Conservation (phyloP, 2,888 invertebrate genomes). For the Cataglyphis rosenhaueri region DNA sequence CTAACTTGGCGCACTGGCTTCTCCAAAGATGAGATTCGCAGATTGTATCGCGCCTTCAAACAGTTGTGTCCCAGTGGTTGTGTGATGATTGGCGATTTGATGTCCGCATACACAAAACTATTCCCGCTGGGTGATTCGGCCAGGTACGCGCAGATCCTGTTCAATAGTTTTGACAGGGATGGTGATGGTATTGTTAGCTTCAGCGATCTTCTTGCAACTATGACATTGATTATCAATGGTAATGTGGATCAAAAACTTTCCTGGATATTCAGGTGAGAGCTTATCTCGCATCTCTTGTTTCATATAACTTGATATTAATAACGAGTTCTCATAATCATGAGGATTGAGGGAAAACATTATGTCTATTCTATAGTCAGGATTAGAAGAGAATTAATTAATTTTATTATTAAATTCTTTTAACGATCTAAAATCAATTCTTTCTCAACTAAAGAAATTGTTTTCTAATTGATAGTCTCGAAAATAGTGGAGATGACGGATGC, state of each 20-base stretch:
- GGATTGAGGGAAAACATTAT: not conserved
- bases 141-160: constrained; percentile 81
- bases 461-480: not conserved
- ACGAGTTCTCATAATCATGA: not conserved
- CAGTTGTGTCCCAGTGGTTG: constrained; percentile 80
- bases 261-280: constrained; percentile 81
- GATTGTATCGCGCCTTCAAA: constrained; percentile 80
- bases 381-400: not conserved
- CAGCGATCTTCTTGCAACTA: constrained; percentile 75
- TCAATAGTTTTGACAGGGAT: constrained; percentile 80
- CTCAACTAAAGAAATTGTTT: not conserved
- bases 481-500: not conserved
- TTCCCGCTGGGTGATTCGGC: constrained; percentile 81
- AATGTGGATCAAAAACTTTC: constrained; percentile 78
- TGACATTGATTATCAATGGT: constrained; percentile 78
- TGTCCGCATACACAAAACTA: constrained; percentile 80
- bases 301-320: not conserved
- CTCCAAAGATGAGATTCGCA: constrained; percentile 77
- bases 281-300: not conserved
- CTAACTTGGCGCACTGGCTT: constrained; percentile 79
- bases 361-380: not conserved
- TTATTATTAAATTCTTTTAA: not conserved
- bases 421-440: not conserved
- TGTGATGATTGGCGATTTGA: constrained; percentile 76
- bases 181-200: constrained; percentile 80